phyloP scores from a whole-genome alignment of 2,888 invertebrate species.

The Dione vanillae region DNA sequence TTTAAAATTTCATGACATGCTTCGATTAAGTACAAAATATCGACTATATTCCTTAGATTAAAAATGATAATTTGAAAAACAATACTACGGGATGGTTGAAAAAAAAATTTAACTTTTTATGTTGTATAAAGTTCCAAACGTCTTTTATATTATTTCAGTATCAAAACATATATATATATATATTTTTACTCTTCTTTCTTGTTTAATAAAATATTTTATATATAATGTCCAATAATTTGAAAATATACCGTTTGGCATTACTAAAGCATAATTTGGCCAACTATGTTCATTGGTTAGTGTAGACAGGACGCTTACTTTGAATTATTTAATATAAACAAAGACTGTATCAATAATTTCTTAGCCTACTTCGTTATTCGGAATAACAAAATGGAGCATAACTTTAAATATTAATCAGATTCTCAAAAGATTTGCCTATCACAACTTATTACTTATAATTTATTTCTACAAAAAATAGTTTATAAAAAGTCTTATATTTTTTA shows the following conservation, averaged over 20 bases:
- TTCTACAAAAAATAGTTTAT: background rate
- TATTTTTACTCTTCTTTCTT: background rate
- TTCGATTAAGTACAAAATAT: too few species aligned
- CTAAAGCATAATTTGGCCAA: background rate
- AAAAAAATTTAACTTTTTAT: too few species aligned
- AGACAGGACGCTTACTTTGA: background rate
- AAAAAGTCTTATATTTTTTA: too few species aligned
- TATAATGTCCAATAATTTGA: background rate
- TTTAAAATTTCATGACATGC: too few species aligned
- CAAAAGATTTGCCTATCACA: background rate
- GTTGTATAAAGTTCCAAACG: too few species aligned
- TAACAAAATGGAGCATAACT: constrained; percentile 12
- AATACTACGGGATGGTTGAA: too few species aligned
- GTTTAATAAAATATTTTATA: background rate
- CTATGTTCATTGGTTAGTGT: background rate
- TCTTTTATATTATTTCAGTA: too few species aligned
- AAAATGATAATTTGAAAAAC: too few species aligned
- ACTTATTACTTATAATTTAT: constrained; percentile 2
- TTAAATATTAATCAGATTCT: constrained; percentile 11
- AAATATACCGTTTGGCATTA: constrained; percentile 1
- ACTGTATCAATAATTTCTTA: constrained; percentile 8
- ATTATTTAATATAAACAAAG: constrained; percentile 17
- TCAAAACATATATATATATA: too few species aligned
- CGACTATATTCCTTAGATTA: too few species aligned
- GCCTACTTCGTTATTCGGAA: constrained; percentile 1